Conservation (phyloP, 2,888 invertebrate genomes). For the Phymatocera aterrima region DNA sequence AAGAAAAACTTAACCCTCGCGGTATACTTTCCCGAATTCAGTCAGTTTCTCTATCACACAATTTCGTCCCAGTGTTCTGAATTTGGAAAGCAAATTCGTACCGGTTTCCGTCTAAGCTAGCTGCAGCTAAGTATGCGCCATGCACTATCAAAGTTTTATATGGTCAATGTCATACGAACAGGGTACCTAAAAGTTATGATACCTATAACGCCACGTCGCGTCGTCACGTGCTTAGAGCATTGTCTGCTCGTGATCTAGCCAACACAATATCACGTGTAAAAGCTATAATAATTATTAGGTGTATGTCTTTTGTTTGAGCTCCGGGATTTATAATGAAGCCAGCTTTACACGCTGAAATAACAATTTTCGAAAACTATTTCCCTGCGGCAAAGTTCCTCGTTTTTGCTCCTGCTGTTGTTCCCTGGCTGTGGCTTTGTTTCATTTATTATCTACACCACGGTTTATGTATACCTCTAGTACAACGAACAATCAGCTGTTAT, state of each 20-base stretch:
- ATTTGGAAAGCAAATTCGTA: not conserved
- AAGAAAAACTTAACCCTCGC: not conserved
- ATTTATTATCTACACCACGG: slow-evolving; percentile 15
- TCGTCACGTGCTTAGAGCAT: slow-evolving; percentile 7
- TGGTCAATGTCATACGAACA: not conserved
- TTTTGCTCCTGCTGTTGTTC: too few relatives aligned
- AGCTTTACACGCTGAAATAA: slow-evolving; percentile 27
- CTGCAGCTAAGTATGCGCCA: not conserved
- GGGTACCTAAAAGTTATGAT: slow-evolving; percentile 26
- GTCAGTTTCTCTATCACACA: not conserved
- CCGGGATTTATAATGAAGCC: slow-evolving; percentile 29
- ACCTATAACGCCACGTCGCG: not conserved
- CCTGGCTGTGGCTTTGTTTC: not conserved
- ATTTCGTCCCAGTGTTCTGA: not conserved
- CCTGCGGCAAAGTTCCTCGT: not conserved
- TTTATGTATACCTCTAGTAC: not conserved
- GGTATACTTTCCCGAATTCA: not conserved
- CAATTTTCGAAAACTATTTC: slow-evolving; percentile 35
- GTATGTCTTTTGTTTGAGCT: slow-evolving; percentile 15
- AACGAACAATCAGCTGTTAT: slow-evolving; percentile 11
- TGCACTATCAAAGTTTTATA: slow-evolving; percentile 26
- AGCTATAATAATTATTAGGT: slow-evolving; percentile 16
- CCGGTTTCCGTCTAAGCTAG: too few relatives aligned
- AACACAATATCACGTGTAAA: slow-evolving; percentile 7
- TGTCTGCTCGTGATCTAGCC: not conserved